Evolutionary conservation across 2,888 invertebrate genomes (phyloP).

Genomic region (Spodoptera picta): DNA sequence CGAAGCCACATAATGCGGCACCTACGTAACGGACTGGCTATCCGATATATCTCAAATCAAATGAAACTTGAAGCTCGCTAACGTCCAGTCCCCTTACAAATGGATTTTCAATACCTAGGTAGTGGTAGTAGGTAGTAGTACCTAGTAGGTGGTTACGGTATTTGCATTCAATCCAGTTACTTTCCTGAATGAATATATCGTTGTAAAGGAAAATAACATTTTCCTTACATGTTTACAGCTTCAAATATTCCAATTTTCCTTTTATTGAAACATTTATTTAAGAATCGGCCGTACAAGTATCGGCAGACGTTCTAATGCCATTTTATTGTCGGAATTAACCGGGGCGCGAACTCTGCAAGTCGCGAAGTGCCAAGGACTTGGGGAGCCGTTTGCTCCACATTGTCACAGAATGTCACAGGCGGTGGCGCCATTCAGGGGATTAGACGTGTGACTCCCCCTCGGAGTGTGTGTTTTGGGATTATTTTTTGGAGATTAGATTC

Average conservation of each 20-base stretch:
- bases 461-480: constrained; percentile 43
- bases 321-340: constrained; percentile 55
- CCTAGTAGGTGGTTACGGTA: constrained; percentile 12
- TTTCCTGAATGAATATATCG: constrained; percentile 14
- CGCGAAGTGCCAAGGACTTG: constrained; percentile 57
- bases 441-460: constrained; percentile 43
- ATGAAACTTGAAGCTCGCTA: constrained; percentile 75
- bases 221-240: constrained; percentile 1
- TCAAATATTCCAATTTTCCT: constrained; percentile 1
- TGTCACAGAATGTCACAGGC: constrained; percentile 68
- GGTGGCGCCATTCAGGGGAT: constrained; percentile 66
- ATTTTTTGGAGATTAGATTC: constrained; percentile 41
- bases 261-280: neutral
- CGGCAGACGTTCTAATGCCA: constrained; percentile 22
- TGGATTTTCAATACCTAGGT: constrained; percentile 45
- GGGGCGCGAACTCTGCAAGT: constrained; percentile 48
- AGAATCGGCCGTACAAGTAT: neutral
- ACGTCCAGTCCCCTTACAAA: constrained; percentile 50
- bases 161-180: constrained; percentile 29
- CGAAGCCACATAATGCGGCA: constrained; percentile 82
- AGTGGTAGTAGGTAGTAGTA: no score
- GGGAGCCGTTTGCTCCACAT: constrained; percentile 71
- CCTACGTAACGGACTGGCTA: constrained; percentile 69
- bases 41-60: constrained; percentile 79
- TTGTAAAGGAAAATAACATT: constrained; percentile 14